Evolutionary conservation across 2,797 vertebrate species (phyloP).

Genomic region (Gobionotothen gibberifrons): DNA sequence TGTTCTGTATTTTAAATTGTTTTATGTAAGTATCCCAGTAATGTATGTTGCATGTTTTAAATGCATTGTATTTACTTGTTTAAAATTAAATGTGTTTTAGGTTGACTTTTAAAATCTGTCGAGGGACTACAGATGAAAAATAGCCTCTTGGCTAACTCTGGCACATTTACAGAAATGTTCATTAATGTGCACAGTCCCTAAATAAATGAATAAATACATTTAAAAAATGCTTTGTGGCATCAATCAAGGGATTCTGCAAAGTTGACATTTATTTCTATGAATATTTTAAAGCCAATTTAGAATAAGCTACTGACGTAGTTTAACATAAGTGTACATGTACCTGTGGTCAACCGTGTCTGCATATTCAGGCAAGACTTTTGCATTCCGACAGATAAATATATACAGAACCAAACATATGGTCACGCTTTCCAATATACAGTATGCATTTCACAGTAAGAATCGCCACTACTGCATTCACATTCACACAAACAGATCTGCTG

Average conservation of each 20-base stretch:
- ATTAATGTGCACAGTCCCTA: too few relatives aligned
- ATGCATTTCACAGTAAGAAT: neutral
- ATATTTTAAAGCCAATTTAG: neutral
- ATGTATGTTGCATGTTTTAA: too few relatives aligned
- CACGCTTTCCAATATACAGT: neutral
- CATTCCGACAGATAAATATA: neutral
- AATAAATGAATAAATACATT: too few relatives aligned
- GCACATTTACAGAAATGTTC: too few relatives aligned
- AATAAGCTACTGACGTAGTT: neutral
- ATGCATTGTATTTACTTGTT: too few relatives aligned
- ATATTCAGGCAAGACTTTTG: neutral
- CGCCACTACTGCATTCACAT: neutral
- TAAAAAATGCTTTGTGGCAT: constrained; percentile 21
- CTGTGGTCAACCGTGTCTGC: neutral
- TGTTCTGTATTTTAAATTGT: too few relatives aligned
- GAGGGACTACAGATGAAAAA: too few relatives aligned
- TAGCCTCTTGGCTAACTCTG: too few relatives aligned
- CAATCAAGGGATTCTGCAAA: neutral
- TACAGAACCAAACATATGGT: constrained; percentile 4
- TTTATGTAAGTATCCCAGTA: too few relatives aligned
- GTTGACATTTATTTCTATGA: neutral
- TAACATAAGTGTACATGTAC: neutral
- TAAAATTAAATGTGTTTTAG: too few relatives aligned
- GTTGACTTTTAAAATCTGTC: too few relatives aligned
- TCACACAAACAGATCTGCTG: neutral